Conservation (phyloP, 2,888 invertebrate genomes). For the Coelopa pilipes region DNA sequence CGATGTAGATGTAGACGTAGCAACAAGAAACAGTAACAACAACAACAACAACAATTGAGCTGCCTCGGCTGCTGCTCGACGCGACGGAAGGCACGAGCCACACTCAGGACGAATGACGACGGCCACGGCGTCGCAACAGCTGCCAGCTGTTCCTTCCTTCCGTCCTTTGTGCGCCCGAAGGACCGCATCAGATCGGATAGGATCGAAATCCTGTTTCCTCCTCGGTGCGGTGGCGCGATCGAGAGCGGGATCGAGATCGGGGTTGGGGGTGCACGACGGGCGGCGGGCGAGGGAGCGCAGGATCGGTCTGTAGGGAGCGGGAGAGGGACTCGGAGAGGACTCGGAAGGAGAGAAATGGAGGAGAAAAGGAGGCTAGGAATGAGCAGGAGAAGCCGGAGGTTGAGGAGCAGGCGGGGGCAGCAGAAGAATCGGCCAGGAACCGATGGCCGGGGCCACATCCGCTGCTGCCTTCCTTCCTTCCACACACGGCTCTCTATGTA, state of each 20-base stretch:
- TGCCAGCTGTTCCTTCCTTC: slow-evolving; percentile 52
- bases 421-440: too few relatives aligned
- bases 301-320: too few relatives aligned
- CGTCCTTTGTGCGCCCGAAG: background rate
- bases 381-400: too few relatives aligned
- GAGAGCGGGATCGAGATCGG: background rate
- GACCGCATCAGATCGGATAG: background rate
- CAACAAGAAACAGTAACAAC: background rate
- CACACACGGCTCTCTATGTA: too few relatives aligned
- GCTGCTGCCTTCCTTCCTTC: background rate
- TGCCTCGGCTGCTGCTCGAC: slow-evolving; percentile 25
- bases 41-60: slow-evolving; percentile 25
- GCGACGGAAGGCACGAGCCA: slow-evolving; percentile 51
- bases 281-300: too few relatives aligned
- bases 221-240: slow-evolving; percentile 15
- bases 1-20: too few relatives aligned
- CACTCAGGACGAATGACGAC: slow-evolving; percentile 21
- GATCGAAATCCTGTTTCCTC: background rate
- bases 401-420: too few relatives aligned
- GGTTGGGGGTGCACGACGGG: too few relatives aligned
- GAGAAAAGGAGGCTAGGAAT: too few relatives aligned
- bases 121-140: slow-evolving; percentile 47
- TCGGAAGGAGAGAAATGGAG: too few relatives aligned
- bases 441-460: background rate
- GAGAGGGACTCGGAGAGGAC: too few relatives aligned